Evolutionary conservation across 2,113 vertebrate genomes (phyloP).

Genomic region (Acrocephalus kingi): DNA sequence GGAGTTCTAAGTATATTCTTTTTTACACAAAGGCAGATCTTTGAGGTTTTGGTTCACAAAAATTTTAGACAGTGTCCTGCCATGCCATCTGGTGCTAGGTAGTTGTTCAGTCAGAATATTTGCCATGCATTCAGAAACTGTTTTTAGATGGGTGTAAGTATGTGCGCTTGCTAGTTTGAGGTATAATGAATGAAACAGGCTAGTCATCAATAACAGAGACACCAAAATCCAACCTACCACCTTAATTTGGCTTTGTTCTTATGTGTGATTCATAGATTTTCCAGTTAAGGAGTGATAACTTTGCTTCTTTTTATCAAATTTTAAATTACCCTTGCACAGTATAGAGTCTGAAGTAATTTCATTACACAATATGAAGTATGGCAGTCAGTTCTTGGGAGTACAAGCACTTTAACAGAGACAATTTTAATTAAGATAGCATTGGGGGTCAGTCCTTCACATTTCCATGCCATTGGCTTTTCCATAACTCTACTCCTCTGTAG

Average conservation of each 20-base stretch:
- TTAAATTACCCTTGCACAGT: slow-evolving; percentile 19
- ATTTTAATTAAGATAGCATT: slow-evolving; percentile 14
- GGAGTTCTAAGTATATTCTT: background rate
- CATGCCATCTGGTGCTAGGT: background rate
- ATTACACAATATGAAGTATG: background rate
- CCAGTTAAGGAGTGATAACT: background rate
- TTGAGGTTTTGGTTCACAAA: background rate
- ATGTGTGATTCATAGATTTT: background rate
- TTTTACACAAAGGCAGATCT: background rate
- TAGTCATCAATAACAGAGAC: background rate
- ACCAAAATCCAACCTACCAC: background rate
- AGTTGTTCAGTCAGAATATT: background rate
- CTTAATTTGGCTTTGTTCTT: background rate
- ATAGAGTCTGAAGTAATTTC: background rate
- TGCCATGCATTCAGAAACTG: background rate
- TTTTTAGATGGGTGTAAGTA: background rate
- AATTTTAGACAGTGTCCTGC: background rate
- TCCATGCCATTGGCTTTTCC: background rate
- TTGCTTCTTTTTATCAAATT: slow-evolving; percentile 8
- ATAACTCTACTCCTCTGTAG: background rate
- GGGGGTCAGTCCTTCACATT: background rate
- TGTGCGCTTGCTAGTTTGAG: background rate
- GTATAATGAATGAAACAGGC: slow-evolving; percentile 40
- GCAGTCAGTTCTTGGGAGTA: background rate
- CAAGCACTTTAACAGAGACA: background rate